Evolutionary conservation across 1,140 invertebrate genomes (phyloP), one percentile per base, ranked within the genome.

Genomic region (Tachypleus tridentatus): DNA sequence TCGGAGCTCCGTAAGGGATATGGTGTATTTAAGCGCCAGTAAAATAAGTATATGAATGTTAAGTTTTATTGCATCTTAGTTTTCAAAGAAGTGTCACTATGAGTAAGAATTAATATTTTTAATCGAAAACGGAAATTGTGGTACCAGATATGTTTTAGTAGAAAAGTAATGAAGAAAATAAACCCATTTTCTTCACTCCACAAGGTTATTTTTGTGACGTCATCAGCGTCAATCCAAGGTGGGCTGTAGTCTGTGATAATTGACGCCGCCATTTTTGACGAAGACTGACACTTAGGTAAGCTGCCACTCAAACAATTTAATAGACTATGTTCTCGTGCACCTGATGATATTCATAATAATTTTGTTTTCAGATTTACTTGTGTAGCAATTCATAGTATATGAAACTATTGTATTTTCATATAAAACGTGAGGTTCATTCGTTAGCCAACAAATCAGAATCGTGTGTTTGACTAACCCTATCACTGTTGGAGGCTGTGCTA

Each of bases 1-100:
- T 53, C 5, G 48, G 61, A 62, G 64, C 58, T 64, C 70, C 64
- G 54, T 58, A 49, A 49, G 68, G 69, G 69, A 29, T 29, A 29
- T 2, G 2, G 29, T 29, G 29, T 29, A 29, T 29, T 29, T 29
- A 29, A 29, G 29, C 29, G 29, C 29, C 29, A 29, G 29, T 29
- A 29, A 29, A 29, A 29, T 29, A 29, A 29, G 29, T 29, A 29
- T 29, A 29, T 2, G 29, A 29, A 29, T 29, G 29, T 29, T 29
- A 29, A 29, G 29, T 29, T 29, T 29, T 29, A 29, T 29, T 29
- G 0, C 29, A 29, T 29, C 29, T 72, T 81, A 79, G 77, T 82
- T 83, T 80, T 81, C 81, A 60, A 54, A 61, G 60, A 4, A 50
- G 54, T 51, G 51, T 51, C 10, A 49, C 4, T 57, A 8, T 7